Base-by-base conservation (phyloP, 2,888 invertebrate species). In the Eurois occulta region DNA sequence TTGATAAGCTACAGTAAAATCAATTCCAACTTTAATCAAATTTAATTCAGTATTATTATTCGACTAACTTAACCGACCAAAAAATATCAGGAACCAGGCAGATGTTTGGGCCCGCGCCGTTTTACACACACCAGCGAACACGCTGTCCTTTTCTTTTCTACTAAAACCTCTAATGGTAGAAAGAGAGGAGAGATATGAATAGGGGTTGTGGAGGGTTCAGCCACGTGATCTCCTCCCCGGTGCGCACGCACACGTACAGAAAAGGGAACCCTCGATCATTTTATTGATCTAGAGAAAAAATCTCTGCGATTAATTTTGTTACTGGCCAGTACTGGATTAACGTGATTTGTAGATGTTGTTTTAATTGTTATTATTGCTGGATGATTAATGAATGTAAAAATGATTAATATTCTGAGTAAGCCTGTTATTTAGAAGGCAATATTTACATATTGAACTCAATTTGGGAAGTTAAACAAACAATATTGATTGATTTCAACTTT, bases 71-170 rank as follows among this genome's bases (percentile, higher is more conserved):
- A 93, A 92, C 93, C 92, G 90, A 92, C 92, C 90, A 94, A 95
- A 95, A 96, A 94, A 94, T 93, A 94, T 93, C 91, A 91, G 81
- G 91, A 92, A 86, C 90, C 91, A 85, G 94, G 96, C 96, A 96
- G 96, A 96, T 96, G 96, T 96, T 96, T 94, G 91, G 88, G 92
- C 93, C 91, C 93, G 94, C 93, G 93, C 92, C 92, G 91, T 89
- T 89, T 82, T 87, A 92, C 92, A 18, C 93, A 93, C 92, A 93
- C 92, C 84, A 75, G 73, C 72, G 74, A 78, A 58, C 60, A 75
- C 68, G 71, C 79, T 68, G 68, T 90, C 85, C 80, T 74, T 91
- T 91, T 91, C 90, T 83, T 81, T 91, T 86, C 71, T 66, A 64
- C 70, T 32, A 38, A 75, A 78, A 75, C 72, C 18, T 58, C 7